Evolutionary conservation across 2,113 vertebrate genomes (phyloP), one percentile per base, ranked within the genome.

Genomic region (Corythoichthys haematopterus): DNA sequence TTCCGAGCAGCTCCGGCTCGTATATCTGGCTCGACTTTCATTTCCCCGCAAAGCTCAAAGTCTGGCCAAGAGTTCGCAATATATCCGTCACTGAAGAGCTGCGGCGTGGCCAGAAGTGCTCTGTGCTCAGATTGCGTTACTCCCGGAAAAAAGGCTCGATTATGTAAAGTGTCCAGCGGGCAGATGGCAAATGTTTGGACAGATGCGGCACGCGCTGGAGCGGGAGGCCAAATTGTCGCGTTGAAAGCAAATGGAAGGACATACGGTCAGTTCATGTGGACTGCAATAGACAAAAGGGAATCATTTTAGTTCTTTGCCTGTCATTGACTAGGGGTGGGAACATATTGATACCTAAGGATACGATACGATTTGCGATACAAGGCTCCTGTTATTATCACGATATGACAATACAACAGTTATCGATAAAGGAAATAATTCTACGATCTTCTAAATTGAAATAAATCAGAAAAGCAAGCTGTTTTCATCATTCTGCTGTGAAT

Each of bases 181-280:
- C 67, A 83, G 66, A 81, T 84, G 83, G 78, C 77, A 81, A 53
- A 64, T 80, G 83, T 87, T 89, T 89, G 83, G 75, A 85, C 83
- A 87, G 84, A 88, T 77, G 81, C 78, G 77, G 57, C 36, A 4
- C 57, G 35, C 35, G 55, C 10, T 57, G 33, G 33, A 13, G 7
- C 55, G 33, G 4, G 33, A 36, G 3, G 57, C 36, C 36, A n/a
- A 59, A 38, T 16, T 59, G 57, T 36, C 15, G 35, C 2, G 7
- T 40, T 11, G 37, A 60, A 43, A 60, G 36, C 36, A n/a, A 37
- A 59, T 59, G 36, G 16, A 38, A 59, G 3, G 14, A 40, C 8
- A 9, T 28, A 28, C 20, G 20, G n/a, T 20, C 1, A 53, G 15
- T 50, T 11, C 48, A 14, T 11, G 48, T 15, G 58, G 65, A 76